Conservation (phyloP, 1,140 invertebrate species). For the Tetraneura akinire region DNA sequence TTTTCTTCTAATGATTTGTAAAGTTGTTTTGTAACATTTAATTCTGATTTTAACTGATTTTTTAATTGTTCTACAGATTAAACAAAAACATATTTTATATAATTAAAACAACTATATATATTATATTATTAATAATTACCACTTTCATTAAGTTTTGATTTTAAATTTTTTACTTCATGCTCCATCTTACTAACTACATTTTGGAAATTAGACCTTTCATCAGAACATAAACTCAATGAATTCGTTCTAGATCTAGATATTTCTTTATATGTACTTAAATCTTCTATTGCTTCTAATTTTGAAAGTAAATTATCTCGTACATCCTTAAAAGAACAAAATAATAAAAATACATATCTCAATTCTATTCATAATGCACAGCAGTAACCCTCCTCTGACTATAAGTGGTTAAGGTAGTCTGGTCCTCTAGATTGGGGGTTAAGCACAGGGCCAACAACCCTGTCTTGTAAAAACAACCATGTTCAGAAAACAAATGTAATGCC, state of each 20-base stretch:
- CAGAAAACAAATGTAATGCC: too few relatives aligned
- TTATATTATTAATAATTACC: constrained; percentile 8
- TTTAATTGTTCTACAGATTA: constrained; percentile 27
- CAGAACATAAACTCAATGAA: constrained; percentile 36
- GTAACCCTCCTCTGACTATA: too few relatives aligned
- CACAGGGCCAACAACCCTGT: too few relatives aligned
- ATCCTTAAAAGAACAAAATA: constrained; percentile 4
- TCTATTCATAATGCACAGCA: too few relatives aligned
- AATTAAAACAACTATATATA: not conserved
- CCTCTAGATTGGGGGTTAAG: too few relatives aligned
- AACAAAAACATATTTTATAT: not conserved
- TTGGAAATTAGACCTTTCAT: constrained; percentile 42
- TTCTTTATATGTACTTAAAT: constrained; percentile 34
- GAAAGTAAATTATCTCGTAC: constrained; percentile 42
- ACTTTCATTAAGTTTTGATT: constrained; percentile 44
- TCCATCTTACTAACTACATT: constrained; percentile 43
- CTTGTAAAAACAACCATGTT: too few relatives aligned
- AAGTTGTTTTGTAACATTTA: constrained; percentile 45
- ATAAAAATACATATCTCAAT: not conserved
- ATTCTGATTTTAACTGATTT: constrained; percentile 40
- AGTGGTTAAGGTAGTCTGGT: too few relatives aligned
- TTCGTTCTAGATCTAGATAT: constrained; percentile 40
- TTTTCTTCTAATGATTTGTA: constrained; percentile 45
- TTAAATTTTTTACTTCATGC: constrained; percentile 33
- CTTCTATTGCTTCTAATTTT: constrained; percentile 38